phyloP scores from a whole-genome alignment of 2,113 vertebrate genomes.

The Syrmaticus mikado region DNA sequence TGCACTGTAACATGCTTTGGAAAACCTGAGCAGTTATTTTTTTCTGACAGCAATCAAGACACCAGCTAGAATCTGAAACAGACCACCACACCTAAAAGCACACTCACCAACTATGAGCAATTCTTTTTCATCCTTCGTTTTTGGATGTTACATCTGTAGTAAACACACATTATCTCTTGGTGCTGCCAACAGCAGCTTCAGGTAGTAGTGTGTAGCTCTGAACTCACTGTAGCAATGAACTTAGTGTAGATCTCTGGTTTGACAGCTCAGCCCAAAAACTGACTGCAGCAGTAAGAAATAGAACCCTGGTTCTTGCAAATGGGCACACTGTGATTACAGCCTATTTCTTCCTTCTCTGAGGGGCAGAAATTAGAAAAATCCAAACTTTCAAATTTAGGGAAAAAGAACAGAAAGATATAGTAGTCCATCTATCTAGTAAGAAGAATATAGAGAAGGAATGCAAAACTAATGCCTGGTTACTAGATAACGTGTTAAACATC shows the following conservation, averaged over 20 bases:
- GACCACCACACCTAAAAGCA: not conserved
- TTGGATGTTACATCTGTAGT: not conserved
- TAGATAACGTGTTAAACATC: not conserved
- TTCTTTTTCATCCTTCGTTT: not conserved
- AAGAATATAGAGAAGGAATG: not conserved
- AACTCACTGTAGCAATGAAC: not conserved
- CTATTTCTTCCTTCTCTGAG: not conserved
- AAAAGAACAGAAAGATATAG: not conserved
- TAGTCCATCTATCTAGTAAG: not conserved
- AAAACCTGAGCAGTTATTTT: not conserved
- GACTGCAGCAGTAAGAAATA: not conserved
- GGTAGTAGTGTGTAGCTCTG: not conserved
- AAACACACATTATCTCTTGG: rapidly evolving
- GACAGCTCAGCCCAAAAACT: not conserved
- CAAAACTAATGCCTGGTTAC: not conserved
- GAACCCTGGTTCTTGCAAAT: not conserved
- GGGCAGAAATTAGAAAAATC: not conserved
- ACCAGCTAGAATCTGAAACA: not conserved
- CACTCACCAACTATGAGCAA: not conserved
- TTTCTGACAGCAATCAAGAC: not conserved
- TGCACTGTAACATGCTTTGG: not conserved
- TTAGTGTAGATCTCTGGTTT: not conserved
- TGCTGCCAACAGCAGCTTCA: not conserved
- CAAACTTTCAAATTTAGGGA: not conserved
- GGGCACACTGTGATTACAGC: not conserved